Conservation (phyloP, 1,140 invertebrate genomes). For the Drosophila tropicalis region DNA sequence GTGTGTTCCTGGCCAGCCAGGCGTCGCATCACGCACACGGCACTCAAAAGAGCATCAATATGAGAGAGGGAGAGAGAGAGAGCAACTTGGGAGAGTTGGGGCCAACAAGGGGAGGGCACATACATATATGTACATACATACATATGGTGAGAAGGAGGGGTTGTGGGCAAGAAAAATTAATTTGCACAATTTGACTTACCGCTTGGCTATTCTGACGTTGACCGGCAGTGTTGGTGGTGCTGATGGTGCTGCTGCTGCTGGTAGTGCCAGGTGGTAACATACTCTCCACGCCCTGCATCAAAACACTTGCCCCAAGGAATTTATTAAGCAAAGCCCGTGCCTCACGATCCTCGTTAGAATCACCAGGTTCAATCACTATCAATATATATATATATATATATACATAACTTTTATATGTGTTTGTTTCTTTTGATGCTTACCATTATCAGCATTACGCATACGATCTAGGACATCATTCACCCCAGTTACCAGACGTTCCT, state of each 20-base stretch:
- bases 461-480: slow-evolving; percentile 89
- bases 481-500: slow-evolving; percentile 86
- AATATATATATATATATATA: background rate
- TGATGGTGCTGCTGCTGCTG: slow-evolving; percentile 17
- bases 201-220: slow-evolving; percentile 61
- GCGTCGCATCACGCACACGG: slow-evolving; percentile 73
- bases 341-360: slow-evolving; percentile 87
- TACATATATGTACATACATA: no score
- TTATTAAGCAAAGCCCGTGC: slow-evolving; percentile 90
- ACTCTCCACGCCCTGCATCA: slow-evolving; percentile 86
- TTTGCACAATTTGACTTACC: slow-evolving; percentile 44
- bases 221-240: slow-evolving; percentile 18
- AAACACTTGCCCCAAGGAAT: slow-evolving; percentile 90
- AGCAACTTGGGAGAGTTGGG: no score
- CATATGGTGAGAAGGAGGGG: no score
- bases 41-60: slow-evolving; percentile 38
- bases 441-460: slow-evolving; percentile 89
- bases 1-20: slow-evolving; percentile 58
- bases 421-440: slow-evolving; percentile 76
- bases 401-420: no score
- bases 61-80: slow-evolving; percentile 2
- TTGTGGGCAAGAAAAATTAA: background rate
- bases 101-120: no score
- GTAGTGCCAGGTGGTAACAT: slow-evolving; percentile 55
- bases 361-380: slow-evolving; percentile 86